A percentile compares a stretch with the other conserved stretches of the same genome.
Conservation (phyloP, 1,140 invertebrate genomes). For the Zaprionus africanus region DNA sequence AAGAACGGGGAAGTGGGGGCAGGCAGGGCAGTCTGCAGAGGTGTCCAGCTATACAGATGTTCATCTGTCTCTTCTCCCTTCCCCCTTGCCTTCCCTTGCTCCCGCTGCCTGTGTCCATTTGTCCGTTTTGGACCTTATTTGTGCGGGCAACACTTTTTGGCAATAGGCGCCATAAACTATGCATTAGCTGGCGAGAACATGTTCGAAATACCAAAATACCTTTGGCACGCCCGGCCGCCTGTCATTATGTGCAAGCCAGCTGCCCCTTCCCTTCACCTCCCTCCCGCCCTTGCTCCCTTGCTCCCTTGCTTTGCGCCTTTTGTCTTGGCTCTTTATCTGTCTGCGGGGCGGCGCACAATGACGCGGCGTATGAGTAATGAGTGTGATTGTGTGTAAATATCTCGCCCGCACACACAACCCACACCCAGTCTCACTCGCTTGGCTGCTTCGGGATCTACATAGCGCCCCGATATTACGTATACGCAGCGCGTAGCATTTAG, state of each 20-base stretch:
- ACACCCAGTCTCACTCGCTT: conserved; percentile 9
- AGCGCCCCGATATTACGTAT: conserved; percentile 71
- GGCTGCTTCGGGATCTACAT: conserved; percentile 61
- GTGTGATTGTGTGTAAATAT: conserved; percentile 45
- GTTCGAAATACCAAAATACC: conserved; percentile 78
- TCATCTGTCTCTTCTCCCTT: background rate
- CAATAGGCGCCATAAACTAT: conserved; percentile 75
- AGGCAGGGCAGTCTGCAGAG: background rate
- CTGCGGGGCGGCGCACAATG: conserved; percentile 63
- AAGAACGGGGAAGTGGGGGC: rapidly evolving
- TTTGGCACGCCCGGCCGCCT: conserved; percentile 28
- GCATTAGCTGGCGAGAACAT: conserved; percentile 74
- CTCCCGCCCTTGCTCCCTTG: too few relatives aligned
- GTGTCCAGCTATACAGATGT: background rate
- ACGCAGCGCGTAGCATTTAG: conserved; percentile 79
- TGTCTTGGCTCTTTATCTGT: conserved; percentile 69
- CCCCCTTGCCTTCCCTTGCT: background rate
- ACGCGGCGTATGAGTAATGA: conserved; percentile 80
- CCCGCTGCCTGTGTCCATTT: background rate
- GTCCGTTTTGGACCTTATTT: conserved; percentile 49
- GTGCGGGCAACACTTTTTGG: conserved; percentile 65
- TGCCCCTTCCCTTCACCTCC: background rate
- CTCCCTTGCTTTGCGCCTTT: conserved; percentile 34
- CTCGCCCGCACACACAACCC: background rate
- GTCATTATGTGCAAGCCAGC: background rate